phyloP scores from a whole-genome alignment of 2,888 invertebrate species.

The Pterostichus niger region DNA sequence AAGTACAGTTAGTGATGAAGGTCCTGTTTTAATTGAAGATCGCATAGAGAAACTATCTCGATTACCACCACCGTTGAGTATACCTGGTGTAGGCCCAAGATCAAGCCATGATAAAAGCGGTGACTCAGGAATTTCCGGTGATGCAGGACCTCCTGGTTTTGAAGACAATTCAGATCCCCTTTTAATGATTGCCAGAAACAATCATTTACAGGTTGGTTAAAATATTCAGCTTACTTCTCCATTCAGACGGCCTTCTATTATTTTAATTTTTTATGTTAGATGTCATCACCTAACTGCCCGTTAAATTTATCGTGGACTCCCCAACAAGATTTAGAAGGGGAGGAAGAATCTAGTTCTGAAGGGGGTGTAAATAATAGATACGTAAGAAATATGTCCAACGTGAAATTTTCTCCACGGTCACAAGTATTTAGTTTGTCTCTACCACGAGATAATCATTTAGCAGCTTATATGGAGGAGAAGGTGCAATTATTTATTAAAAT shows the following conservation, averaged over 20 bases:
- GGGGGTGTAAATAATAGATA: constrained; percentile 68
- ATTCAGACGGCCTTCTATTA: no score
- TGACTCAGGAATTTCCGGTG: constrained; percentile 91
- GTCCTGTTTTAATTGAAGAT: constrained; percentile 77
- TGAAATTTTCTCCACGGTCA: constrained; percentile 75
- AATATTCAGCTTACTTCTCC: no score
- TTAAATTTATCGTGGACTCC: constrained; percentile 86
- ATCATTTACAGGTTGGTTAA: constrained; percentile 72
- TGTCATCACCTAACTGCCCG: constrained; percentile 65
- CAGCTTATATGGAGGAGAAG: constrained; percentile 76
- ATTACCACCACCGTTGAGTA: constrained; percentile 77
- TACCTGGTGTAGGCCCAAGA: constrained; percentile 78
- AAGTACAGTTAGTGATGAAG: constrained; percentile 73
- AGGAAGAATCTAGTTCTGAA: constrained; percentile 76
- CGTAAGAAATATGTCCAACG: constrained; percentile 70
- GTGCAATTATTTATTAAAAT: constrained; percentile 6
- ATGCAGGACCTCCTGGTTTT: constrained; percentile 81
- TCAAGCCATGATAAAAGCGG: constrained; percentile 86
- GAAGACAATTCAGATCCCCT: constrained; percentile 78
- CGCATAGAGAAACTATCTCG: constrained; percentile 79
- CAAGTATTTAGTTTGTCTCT: constrained; percentile 88
- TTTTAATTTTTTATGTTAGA: constrained; percentile 52
- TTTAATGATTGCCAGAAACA: constrained; percentile 72
- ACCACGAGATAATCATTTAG: constrained; percentile 82
- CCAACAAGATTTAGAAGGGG: constrained; percentile 88